These are phyloP conservation scores for Chorisops tibialis DNA, from an alignment of 2,888 invertebrate genomes.

Conservation along the genomic window DNA sequence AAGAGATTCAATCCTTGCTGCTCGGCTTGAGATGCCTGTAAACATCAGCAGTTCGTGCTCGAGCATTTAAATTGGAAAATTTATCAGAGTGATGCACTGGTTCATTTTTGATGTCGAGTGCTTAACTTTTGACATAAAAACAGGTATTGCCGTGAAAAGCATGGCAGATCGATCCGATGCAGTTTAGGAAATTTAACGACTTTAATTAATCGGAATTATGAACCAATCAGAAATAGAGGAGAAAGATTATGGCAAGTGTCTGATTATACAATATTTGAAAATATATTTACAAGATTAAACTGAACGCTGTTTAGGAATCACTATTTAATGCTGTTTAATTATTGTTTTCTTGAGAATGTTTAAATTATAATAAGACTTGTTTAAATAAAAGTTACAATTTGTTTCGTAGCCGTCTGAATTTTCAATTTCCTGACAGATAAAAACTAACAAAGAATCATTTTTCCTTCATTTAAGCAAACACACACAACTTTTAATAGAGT, in stretches of 20 bases:
- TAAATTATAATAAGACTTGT: too few relatives aligned
- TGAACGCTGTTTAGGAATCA: too few relatives aligned
- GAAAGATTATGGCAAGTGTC: too few relatives aligned
- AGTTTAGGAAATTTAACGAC: not conserved
- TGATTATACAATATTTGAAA: too few relatives aligned
- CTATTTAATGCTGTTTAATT: too few relatives aligned
- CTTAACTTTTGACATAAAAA: not conserved
- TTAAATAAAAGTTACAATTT: too few relatives aligned
- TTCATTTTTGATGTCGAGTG: not conserved
- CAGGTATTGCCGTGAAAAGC: not conserved
- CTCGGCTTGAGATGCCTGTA: conserved; percentile 14
- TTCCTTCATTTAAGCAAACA: not conserved
- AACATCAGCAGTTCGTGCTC: conserved; percentile 32
- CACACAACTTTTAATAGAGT: conserved; percentile 5
- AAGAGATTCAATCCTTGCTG: too few relatives aligned
- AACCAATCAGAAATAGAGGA: too few relatives aligned
- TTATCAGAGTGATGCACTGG: not conserved
- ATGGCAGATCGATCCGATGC: not conserved
- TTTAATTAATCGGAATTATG: too few relatives aligned
- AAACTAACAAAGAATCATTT: not conserved
- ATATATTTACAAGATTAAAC: too few relatives aligned
- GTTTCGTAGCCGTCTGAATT: too few relatives aligned
- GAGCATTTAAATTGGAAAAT: conserved; percentile 33
- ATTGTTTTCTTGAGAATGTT: too few relatives aligned
- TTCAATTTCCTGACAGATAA: conserved; percentile 1